phyloP scores from a whole-genome alignment of 2,797 vertebrate species.

The Artibeus lituratus region DNA sequence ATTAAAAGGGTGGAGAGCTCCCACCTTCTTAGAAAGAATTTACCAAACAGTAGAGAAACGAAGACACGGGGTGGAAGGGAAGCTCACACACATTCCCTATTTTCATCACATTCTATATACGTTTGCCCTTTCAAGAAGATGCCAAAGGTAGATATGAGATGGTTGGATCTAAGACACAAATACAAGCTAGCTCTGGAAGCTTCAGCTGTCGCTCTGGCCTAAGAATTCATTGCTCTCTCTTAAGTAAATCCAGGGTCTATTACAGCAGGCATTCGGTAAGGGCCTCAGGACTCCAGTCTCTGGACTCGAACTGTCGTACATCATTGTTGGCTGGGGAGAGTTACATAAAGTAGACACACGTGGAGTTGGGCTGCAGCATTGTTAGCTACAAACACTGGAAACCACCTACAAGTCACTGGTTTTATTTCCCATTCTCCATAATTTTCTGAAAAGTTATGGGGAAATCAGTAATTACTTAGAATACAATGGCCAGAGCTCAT shows the following conservation, averaged over 20 bases:
- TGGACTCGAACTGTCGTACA: not conserved
- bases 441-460: not conserved
- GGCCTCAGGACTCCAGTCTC: not conserved
- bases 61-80: not conserved
- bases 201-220: not conserved
- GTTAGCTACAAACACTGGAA: constrained; percentile 4
- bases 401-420: constrained; percentile 32
- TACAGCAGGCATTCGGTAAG: constrained; percentile 5
- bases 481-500: constrained; percentile 37
- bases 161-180: not conserved
- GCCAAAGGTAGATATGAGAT: not conserved
- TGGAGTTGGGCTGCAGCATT: not conserved
- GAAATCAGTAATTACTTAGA: constrained; percentile 67
- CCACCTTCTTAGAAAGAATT: not conserved
- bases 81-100: not conserved
- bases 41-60: not conserved
- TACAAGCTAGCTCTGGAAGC: constrained; percentile 33
- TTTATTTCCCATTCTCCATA: constrained; percentile 33
- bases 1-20: not conserved
- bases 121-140: constrained; percentile 2
- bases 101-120: not conserved
- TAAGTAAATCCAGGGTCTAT: constrained; percentile 33
- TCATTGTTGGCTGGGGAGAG: not conserved
- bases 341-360: constrained; percentile 19
- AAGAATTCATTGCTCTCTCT: constrained; percentile 58